Base-by-base conservation (phyloP, 1,140 invertebrate species). In the Drosophila aff. region DNA sequence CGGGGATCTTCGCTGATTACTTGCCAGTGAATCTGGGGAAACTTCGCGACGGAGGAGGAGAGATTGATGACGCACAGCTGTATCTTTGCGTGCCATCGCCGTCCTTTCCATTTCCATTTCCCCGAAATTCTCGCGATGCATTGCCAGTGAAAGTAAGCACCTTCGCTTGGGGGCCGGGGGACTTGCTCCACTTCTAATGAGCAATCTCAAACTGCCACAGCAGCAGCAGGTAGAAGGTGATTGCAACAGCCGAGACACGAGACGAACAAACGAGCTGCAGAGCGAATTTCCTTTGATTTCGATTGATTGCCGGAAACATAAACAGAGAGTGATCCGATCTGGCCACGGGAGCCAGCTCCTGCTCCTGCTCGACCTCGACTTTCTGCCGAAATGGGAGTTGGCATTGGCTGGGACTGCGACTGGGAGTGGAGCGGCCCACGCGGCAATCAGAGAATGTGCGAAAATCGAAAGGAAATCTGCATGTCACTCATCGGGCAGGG, bases 381-480 rank as follows among this genome's bases (percentile, higher is more conserved):
- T 61, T 79, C 52, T 71, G 50, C 52, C 7, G 15, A 52, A 53
- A 33, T 8, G 26, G 49, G 18, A 33, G 41, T 5, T 71, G 64
- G 16, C 47, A 28, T 31, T 36, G 68, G 15, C 21, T 60, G 58
- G 59, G 43, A 40, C 6, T 46, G 23, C n/a, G 67, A 18, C n/a
- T 59, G 58, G 44, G 44, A 64, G 61, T 65, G 58, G 53, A 26
- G 11, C 52, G 58, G 62, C 62, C 62, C 62, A 77, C 74, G 80
- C 80, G 62, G 53, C 73, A 81, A 78, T 83, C 80, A 87, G 76
- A 82, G 64, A 87, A 87, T 87, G 83, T 87, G 83, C 62, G 79
- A 87, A 87, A 87, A 79, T 82, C 83, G 83, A 87, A 89, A 87
- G 83, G 84, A 87, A 87, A 87, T 87, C 74, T 83, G 83, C 83